These are phyloP conservation scores for Ceyx cyanopectus DNA, from an alignment of 2,113 vertebrate species.

Conservation along the genomic window DNA sequence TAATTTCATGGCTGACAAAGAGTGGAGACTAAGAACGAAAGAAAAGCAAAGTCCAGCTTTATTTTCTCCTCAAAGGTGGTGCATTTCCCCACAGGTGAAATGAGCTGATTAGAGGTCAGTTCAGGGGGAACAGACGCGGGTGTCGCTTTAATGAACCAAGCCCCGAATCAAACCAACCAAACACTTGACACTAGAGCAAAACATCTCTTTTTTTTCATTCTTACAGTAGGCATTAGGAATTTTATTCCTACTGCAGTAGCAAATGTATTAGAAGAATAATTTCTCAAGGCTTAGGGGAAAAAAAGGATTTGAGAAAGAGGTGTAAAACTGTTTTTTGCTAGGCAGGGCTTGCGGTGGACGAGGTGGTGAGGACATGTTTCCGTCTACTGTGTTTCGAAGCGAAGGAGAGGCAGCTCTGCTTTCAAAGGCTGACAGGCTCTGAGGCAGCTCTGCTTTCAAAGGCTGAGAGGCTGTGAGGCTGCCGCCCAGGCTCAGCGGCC, in stretches of 20 bases:
- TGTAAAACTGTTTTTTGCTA: background rate
- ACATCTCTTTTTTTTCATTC: background rate
- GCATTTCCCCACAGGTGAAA: background rate
- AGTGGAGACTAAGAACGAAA: background rate
- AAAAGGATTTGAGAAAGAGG: background rate
- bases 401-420: background rate
- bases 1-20: background rate
- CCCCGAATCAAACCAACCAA: background rate
- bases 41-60: background rate
- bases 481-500: no score
- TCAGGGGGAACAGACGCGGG: background rate
- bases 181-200: background rate
- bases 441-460: background rate
- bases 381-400: no score
- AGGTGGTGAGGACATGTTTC: background rate
- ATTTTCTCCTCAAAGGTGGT: background rate
- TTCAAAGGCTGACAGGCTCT: no score
- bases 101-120: no score
- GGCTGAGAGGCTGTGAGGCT: fast-evolving
- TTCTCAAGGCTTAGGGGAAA: background rate
- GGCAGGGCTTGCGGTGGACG: background rate
- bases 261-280: background rate
- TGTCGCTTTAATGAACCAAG: background rate
- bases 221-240: background rate
- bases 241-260: background rate